Conservation (phyloP, 2,797 vertebrate species). For the Phylloscopus collybita region DNA sequence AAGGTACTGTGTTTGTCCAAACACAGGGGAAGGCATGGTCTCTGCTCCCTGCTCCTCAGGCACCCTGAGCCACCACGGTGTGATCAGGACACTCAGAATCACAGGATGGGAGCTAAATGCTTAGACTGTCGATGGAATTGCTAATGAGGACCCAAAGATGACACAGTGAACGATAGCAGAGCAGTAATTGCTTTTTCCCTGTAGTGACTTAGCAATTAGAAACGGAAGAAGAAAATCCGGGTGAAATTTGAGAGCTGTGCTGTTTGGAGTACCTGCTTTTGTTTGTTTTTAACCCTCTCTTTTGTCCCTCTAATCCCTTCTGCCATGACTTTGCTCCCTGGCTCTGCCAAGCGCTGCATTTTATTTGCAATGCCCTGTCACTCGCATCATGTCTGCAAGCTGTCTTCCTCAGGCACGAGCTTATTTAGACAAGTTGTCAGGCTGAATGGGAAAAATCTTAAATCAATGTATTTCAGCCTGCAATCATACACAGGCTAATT, state of each 20-base stretch:
- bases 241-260: constrained; percentile 21
- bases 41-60: not conserved
- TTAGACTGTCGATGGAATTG: constrained; percentile 14
- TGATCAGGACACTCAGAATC: not conserved
- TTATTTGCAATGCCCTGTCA: constrained; percentile 68
- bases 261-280: not conserved
- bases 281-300: constrained; percentile 58
- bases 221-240: constrained; percentile 23
- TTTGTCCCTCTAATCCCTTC: not conserved
- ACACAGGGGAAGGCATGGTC: not conserved
- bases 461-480: constrained; percentile 75
- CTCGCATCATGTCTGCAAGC: constrained; percentile 62
- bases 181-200: constrained; percentile 49
- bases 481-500: constrained; percentile 73
- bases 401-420: constrained; percentile 70
- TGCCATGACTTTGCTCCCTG: not conserved
- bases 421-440: constrained; percentile 78
- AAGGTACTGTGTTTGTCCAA: not conserved
- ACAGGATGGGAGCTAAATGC: not conserved
- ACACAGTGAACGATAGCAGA: constrained; percentile 10
- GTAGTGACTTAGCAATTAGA: constrained; percentile 46
- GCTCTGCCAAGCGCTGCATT: constrained; percentile 17
- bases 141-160: constrained; percentile 48
- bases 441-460: constrained; percentile 70
- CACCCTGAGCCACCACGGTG: not conserved